Base-by-base conservation (phyloP, 2,113 vertebrate species). In the Clinocottus analis region DNA sequence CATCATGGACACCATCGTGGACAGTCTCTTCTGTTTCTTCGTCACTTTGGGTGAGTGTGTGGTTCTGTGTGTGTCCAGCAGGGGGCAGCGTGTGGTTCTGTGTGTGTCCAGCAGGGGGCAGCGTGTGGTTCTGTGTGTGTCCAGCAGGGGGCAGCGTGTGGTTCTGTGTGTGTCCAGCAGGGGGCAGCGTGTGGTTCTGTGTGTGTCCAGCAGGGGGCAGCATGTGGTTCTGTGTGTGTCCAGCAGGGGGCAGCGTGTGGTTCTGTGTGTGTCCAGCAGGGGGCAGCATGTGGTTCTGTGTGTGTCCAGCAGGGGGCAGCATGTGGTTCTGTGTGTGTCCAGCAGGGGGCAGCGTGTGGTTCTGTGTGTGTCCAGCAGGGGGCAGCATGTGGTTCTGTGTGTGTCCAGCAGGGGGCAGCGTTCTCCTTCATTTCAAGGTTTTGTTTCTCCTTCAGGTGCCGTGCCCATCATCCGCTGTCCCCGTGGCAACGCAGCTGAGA, bases 21-120 rank as follows among this genome's bases (percentile, higher is more conserved):
- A 99, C 90, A 98, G 97, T 73, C 97, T 99, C 61, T 99, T 99
- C 94, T 99, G 98, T 84, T 99, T 99, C 93, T 99, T 99, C 90
- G 98, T 99, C 90, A 99, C 98, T 60, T 93, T 99, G 33, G 98
- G 98, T 99, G 94, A 95, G 96, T 63, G n/a, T n/a, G n/a, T 39
- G 7, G 17, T n/a, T n/a, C 5, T 33, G 47, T 9, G 4, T 68
- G 19, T 8, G 56, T 64, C 77, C 90, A 84, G 65, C 63, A 85
- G 88, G 33, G 53, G 88, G 84, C 61, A 51, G 55, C 37, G 77
- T 66, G n/a, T 39, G 7, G 17, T n/a, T n/a, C 5, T 33, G 47
- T 9, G 4, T 68, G 19, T 8, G 56, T 64, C 77, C 90, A 84
- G 65, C 63, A 85, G 88, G 33, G 53, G 88, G 84, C 61, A 51